Evolutionary conservation across 2,888 invertebrate genomes (phyloP).

Genomic region (Strigamia maritima): DNA sequence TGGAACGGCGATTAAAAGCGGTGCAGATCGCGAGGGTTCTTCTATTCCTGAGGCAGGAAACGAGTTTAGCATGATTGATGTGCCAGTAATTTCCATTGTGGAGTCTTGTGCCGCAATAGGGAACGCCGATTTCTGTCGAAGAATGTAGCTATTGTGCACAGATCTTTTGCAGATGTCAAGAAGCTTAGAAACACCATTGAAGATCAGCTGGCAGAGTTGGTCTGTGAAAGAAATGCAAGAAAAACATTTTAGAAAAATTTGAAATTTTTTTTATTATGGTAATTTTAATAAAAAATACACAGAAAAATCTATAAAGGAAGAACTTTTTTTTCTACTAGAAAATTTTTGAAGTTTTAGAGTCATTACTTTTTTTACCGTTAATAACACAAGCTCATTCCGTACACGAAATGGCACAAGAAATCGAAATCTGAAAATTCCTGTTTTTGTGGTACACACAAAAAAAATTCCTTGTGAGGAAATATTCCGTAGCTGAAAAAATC

Average conservation of each 20-base stretch:
- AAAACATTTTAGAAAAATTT: neutral
- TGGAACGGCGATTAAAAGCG: neutral
- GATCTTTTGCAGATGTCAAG: neutral
- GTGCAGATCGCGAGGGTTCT: neutral
- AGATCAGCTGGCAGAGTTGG: neutral
- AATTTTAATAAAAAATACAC: too few species aligned
- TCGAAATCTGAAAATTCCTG: too few species aligned
- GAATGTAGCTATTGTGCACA: neutral
- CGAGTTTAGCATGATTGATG: conserved; percentile 11
- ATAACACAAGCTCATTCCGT: too few species aligned
- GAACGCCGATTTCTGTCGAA: neutral
- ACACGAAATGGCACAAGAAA: too few species aligned
- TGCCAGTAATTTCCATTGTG: neutral
- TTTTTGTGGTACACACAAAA: too few species aligned
- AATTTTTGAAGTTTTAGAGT: too few species aligned
- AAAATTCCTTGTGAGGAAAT: too few species aligned
- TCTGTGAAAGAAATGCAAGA: neutral
- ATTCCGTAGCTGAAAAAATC: too few species aligned
- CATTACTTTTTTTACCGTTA: too few species aligned
- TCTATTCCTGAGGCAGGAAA: neutral
- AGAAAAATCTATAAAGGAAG: too few species aligned
- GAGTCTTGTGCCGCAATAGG: neutral
- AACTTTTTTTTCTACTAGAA: too few species aligned
- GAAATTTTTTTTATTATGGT: too few species aligned
- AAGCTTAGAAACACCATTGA: neutral